phyloP scores from a whole-genome alignment of 2,797 vertebrate genomes.

The Malurus splendens region DNA sequence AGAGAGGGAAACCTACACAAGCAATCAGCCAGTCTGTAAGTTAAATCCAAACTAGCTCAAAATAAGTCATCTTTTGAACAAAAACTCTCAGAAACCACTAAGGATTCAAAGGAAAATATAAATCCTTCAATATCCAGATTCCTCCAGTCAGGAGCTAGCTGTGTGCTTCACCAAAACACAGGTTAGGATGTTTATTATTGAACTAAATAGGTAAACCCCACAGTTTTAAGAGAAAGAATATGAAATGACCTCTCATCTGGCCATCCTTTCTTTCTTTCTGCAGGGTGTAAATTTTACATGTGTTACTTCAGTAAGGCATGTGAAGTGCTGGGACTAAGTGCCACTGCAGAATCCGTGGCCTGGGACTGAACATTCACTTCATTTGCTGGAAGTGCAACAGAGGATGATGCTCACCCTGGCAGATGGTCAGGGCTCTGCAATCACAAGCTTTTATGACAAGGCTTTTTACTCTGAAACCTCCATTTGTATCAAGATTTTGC shows the following conservation, averaged over 20 bases:
- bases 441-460: not conserved
- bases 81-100: not conserved
- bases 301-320: not conserved
- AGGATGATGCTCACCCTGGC: not conserved
- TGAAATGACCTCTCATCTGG: not conserved
- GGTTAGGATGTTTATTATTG: not conserved
- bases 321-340: not conserved
- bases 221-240: not conserved
- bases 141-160: not conserved
- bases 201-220: not conserved
- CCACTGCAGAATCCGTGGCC: not conserved
- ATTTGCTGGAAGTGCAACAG: not conserved
- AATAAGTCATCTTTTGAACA: not conserved
- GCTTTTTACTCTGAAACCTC: not conserved
- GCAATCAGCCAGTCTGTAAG: not conserved
- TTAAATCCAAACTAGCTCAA: not conserved
- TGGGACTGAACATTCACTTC: not conserved
- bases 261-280: not conserved
- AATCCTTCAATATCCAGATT: not conserved
- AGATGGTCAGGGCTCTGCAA: not conserved
- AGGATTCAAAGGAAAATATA: not conserved
- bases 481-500: not conserved
- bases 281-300: fast-evolving
- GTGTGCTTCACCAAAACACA: not conserved
- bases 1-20: not conserved